Base-by-base conservation (phyloP, 2,888 invertebrate species). In the Iphiclides podalirius region DNA sequence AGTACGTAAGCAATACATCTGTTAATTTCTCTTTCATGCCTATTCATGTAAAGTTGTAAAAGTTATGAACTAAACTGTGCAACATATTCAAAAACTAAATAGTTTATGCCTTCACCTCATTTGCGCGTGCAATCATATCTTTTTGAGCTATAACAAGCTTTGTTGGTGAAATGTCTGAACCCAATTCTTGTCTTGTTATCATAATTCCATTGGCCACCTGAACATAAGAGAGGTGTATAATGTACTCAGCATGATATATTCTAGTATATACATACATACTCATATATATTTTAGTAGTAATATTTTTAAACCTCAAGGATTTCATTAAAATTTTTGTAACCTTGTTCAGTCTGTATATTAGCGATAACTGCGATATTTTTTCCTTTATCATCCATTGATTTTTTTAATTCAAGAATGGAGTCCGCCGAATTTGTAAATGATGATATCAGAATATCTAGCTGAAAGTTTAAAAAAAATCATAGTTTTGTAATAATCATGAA, bases 181-280 rank as follows among this genome's bases (percentile, higher is more conserved):
- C 87, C 6, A 91, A 59, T 55, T 87, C 86, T 58, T 84, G 82
- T 60, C 94, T 86, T 12, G 94, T 93, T 37, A 95, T 90, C 87
- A 94, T 91, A 12, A 94, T 79, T 28, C 92, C 94, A 72, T 93
- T 91, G 0, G 91, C 72, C 11, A 75, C 90, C 69, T 89, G 47
- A 4, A 64, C 53, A 36, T n/a, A n/a, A 39, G n/a, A 33, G n/a
- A 17, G n/a, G n/a, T n/a, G n/a, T n/a, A n/a, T n/a, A n/a, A n/a
- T n/a, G n/a, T n/a, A n/a, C n/a, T n/a, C n/a, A n/a, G n/a, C n/a
- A n/a, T n/a, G n/a, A n/a, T n/a, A n/a, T n/a, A n/a, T n/a, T n/a
- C n/a, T n/a, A n/a, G n/a, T n/a, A n/a, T n/a, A n/a, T n/a, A n/a
- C n/a, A n/a, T n/a, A n/a, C n/a, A n/a, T n/a, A n/a, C n/a, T n/a